Conservation (phyloP, 1,140 invertebrate species). For the Sesamia nonagrioides region DNA sequence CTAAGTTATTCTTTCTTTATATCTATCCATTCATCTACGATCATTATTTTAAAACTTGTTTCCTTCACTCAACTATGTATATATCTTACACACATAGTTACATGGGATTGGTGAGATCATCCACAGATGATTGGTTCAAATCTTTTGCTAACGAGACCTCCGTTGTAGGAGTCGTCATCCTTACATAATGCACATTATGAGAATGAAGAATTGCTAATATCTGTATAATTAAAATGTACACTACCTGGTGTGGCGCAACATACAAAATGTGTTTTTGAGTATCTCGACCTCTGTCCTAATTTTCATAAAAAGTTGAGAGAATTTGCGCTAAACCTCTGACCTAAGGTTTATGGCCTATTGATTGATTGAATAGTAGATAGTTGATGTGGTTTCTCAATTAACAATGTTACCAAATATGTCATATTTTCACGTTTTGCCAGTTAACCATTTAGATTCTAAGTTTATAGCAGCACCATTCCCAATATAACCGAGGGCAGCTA, state of each 20-base stretch:
- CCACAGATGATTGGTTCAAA: constrained; percentile 21
- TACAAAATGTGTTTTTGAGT: background rate
- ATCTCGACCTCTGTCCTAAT: background rate
- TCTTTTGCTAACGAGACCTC: constrained; percentile 9
- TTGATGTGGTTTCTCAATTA: constrained; percentile 31
- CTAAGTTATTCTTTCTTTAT: background rate
- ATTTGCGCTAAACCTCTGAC: background rate
- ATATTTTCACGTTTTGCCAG: background rate
- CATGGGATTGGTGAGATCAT: constrained; percentile 23
- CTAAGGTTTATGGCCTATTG: constrained; percentile 18
- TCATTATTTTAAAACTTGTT: background rate
- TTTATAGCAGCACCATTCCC: background rate
- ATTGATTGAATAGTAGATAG: background rate
- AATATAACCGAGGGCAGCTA: constrained; percentile 16
- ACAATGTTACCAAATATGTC: constrained; percentile 19
- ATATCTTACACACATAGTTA: background rate
- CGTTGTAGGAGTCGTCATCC: constrained; percentile 25
- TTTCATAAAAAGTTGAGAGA: constrained; percentile 1
- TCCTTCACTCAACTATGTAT: background rate
- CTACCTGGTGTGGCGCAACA: constrained; percentile 10
- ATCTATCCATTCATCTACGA: background rate
- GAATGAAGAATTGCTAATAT: background rate
- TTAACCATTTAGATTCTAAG: constrained; percentile 30
- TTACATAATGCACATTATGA: constrained; percentile 21
- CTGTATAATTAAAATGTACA: background rate